Conservation (phyloP, 2,113 vertebrate species). For the Carollia perspicillata region DNA sequence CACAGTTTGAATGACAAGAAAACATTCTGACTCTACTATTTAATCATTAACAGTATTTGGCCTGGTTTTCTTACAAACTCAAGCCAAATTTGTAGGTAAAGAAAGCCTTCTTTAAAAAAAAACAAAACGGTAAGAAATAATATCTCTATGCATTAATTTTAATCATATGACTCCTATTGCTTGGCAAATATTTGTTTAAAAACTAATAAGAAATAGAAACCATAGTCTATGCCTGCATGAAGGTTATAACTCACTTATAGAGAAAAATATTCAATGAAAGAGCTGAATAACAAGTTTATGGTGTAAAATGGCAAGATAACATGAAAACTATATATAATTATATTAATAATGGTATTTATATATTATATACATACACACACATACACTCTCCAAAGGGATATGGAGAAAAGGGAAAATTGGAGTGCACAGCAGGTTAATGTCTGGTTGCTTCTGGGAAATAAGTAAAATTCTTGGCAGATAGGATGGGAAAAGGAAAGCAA, state of each 20-base stretch:
- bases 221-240: not conserved
- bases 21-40: not conserved
- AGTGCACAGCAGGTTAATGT: not conserved
- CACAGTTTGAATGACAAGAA: not conserved
- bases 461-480: not conserved
- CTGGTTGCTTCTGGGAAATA: not conserved
- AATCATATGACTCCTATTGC: not conserved
- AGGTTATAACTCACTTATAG: not conserved
- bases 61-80: not conserved
- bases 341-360: not conserved
- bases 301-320: not conserved
- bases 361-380: not conserved
- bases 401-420: not conserved
- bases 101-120: not conserved
- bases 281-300: not conserved
- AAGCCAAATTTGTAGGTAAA: not conserved
- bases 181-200: conserved; percentile 44
- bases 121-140: not conserved
- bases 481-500: not conserved
- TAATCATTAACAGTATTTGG: not conserved
- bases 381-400: not conserved
- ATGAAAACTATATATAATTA: not conserved
- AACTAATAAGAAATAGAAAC: not conserved
- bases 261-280: not conserved
- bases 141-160: not conserved